Evolutionary conservation across 2,888 invertebrate species (phyloP).

Genomic region (Cosmopolites sordidus): DNA sequence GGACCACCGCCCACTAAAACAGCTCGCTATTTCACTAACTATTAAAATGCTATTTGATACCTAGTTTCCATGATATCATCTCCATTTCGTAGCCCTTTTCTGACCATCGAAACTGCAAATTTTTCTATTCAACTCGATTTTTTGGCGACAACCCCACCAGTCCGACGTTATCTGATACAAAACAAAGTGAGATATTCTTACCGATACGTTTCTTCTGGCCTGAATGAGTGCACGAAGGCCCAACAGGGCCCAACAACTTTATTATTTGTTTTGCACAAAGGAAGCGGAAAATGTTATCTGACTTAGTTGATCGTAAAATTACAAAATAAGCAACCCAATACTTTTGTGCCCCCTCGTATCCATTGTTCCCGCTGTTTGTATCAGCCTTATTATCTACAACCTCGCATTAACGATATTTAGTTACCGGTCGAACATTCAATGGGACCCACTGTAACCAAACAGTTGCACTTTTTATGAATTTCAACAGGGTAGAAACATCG

Average conservation of each 20-base stretch:
- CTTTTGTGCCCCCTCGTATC: conserved; percentile 28
- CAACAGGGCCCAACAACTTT: conserved; percentile 23
- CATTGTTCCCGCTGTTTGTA: conserved; percentile 33
- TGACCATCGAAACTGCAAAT: neutral
- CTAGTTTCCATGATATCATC: neutral
- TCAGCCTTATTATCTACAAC: conserved; percentile 34
- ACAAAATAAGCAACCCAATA: conserved; percentile 36
- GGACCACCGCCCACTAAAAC: too few relatives aligned
- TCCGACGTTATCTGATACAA: conserved; percentile 11
- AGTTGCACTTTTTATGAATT: neutral
- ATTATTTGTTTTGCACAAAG: conserved; percentile 26
- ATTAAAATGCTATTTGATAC: too few relatives aligned
- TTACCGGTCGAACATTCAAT: conserved; percentile 18
- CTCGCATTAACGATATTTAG: conserved; percentile 33
- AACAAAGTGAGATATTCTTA: conserved; percentile 13
- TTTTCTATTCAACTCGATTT: neutral
- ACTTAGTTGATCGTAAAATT: conserved; percentile 35
- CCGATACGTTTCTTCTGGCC: conserved; percentile 18
- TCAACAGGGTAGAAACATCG: neutral
- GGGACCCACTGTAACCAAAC: neutral
- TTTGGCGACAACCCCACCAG: neutral
- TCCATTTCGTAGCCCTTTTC: neutral
- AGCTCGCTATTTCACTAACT: too few relatives aligned
- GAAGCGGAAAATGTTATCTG: conserved; percentile 26
- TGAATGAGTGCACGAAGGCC: conserved; percentile 8